phyloP scores from a whole-genome alignment of 2,888 invertebrate species.

The Eudasyphora cyanicolor region DNA sequence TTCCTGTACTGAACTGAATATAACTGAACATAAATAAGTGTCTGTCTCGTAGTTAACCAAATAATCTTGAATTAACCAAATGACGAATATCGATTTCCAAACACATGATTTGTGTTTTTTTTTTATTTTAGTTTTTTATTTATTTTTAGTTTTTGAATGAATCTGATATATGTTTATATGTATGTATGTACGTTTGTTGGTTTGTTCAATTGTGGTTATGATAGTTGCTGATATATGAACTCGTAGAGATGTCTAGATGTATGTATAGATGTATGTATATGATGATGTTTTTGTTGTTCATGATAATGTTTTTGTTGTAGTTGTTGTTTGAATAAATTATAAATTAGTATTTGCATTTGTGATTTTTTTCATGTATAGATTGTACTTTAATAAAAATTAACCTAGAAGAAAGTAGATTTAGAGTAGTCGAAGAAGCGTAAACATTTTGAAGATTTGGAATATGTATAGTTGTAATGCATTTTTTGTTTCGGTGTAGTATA shows the following conservation, averaged over 20 bases:
- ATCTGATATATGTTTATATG: conserved; percentile 12
- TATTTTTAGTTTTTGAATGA: not conserved
- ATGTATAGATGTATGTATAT: conserved; percentile 26
- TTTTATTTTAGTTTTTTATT: conserved; percentile 13
- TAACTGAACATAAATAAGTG: not conserved
- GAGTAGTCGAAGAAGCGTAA: conserved; percentile 39
- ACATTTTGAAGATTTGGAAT: not conserved
- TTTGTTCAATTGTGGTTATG: conserved; percentile 11
- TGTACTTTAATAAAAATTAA: not conserved
- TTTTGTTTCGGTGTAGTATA: not conserved
- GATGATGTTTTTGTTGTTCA: not conserved
- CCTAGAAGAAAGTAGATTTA: not conserved
- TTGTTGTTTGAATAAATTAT: conserved; percentile 10
- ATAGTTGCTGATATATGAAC: conserved; percentile 24
- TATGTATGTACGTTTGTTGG: too few species aligned
- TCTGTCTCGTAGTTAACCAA: too few species aligned
- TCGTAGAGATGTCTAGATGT: too few species aligned
- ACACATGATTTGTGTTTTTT: not conserved
- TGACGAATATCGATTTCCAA: conserved; percentile 13
- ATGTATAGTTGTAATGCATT: too few species aligned
- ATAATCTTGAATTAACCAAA: too few species aligned
- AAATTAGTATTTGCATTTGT: conserved; percentile 29
- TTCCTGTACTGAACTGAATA: not conserved
- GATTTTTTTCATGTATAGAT: conserved; percentile 30
- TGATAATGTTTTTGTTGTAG: conserved; percentile 40